Conservation (phyloP, 1,140 invertebrate genomes). For the Chionoecetes opilio region DNA sequence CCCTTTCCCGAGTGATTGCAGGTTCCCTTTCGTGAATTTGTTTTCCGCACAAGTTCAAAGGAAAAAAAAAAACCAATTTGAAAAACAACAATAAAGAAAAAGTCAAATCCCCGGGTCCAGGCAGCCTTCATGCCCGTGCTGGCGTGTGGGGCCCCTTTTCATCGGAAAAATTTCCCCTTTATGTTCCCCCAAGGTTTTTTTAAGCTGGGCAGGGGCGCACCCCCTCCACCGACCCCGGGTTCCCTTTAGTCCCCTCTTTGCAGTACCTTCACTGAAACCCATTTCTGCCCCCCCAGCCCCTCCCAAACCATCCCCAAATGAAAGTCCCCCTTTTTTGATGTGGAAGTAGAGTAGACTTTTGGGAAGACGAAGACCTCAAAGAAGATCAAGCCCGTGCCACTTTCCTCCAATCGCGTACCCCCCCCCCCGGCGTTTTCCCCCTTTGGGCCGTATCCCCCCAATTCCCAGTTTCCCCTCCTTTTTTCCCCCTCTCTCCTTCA, state of each 20-base stretch:
- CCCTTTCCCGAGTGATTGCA: not conserved
- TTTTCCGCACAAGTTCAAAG: not conserved
- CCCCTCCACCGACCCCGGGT: not conserved
- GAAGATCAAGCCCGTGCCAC: not conserved
- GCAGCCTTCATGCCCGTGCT: not conserved
- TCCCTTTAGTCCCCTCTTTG: not conserved
- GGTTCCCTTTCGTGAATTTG: not conserved
- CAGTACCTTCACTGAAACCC: not conserved
- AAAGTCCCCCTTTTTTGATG: not conserved
- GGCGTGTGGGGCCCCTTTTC: not conserved
- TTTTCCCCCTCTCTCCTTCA: not conserved
- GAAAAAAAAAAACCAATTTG: not conserved
- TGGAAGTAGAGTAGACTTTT: not conserved
- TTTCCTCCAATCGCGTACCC: not conserved
- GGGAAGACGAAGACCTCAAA: not conserved
- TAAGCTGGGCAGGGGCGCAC: not conserved
- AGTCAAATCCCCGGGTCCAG: not conserved
- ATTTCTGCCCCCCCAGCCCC: not conserved
- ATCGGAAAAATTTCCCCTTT: not conserved
- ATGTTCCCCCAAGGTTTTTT: conserved; percentile 13
- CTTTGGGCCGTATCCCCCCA: not conserved
- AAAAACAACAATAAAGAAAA: conserved; percentile 7
- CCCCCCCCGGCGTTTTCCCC: not conserved
- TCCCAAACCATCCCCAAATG: not conserved
- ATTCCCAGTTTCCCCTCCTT: not conserved